These are phyloP conservation scores for Lasioglossum calceatum DNA, from an alignment of 2,888 invertebrate genomes.

Conservation along the genomic window DNA sequence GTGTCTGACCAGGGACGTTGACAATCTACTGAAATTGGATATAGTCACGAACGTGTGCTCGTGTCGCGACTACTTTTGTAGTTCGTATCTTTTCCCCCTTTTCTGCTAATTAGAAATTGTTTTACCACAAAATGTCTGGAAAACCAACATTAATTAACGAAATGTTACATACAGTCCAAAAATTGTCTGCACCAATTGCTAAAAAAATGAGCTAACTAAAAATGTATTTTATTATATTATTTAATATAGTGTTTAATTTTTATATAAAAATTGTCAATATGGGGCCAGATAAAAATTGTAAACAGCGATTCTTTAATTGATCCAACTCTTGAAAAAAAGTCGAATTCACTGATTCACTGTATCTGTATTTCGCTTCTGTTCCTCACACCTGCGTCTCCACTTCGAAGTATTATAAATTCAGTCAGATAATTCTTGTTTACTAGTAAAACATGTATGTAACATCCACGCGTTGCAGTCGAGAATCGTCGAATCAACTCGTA, in stretches of 20 bases:
- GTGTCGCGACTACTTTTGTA: not conserved
- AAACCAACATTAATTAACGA: not conserved
- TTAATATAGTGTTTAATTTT: too few species aligned
- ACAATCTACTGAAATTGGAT: slow-evolving; percentile 1
- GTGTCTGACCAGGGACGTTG: slow-evolving; percentile 1
- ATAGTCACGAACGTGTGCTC: not conserved
- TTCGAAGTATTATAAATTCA: not conserved
- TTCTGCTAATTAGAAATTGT: not conserved
- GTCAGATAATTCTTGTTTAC: not conserved
- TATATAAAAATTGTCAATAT: too few species aligned
- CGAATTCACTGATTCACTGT: too few species aligned
- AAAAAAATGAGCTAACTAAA: too few species aligned
- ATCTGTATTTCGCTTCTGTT: not conserved
- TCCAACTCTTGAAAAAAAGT: too few species aligned
- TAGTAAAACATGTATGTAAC: not conserved
- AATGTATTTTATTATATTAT: too few species aligned
- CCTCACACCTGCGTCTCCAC: not conserved
- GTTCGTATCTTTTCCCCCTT: not conserved
- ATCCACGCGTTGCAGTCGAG: not conserved
- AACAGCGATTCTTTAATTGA: too few species aligned
- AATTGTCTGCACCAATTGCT: not conserved
- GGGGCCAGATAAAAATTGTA: too few species aligned
- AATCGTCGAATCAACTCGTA: not conserved
- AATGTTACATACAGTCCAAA: not conserved
- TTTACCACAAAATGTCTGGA: not conserved